Evolutionary conservation across 2,113 vertebrate genomes (phyloP).

Genomic region (Bujurquina vittata): DNA sequence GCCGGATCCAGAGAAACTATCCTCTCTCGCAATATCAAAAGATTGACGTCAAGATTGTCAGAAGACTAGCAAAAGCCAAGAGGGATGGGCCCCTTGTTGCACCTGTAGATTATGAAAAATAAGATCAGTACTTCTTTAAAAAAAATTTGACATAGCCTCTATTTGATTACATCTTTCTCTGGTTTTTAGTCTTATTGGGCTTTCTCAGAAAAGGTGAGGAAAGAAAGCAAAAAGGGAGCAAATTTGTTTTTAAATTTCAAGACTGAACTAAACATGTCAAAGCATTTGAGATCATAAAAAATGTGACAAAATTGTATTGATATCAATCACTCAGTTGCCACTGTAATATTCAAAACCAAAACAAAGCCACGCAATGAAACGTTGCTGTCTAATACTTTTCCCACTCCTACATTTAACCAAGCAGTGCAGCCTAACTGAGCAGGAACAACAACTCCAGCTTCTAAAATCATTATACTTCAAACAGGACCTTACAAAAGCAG

Average conservation of each 20-base stretch:
- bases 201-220: background rate
- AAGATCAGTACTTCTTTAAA: background rate
- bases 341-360: background rate
- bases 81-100: slow-evolving; percentile 3
- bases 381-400: background rate
- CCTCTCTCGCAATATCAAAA: slow-evolving; percentile 31
- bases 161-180: background rate
- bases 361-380: background rate
- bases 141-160: background rate
- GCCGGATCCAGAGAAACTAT: slow-evolving; percentile 21
- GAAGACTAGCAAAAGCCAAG: slow-evolving; percentile 16
- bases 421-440: background rate
- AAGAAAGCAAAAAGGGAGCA: too few relatives aligned
- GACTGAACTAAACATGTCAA: background rate
- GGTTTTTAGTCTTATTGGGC: background rate
- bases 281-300: background rate
- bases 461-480: background rate
- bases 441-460: background rate
- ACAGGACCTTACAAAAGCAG: background rate
- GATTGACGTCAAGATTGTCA: slow-evolving; percentile 3
- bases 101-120: slow-evolving; percentile 48
- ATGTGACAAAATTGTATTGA: background rate
- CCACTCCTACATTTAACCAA: background rate
- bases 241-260: background rate
- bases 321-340: background rate